Evolutionary conservation across 1,140 invertebrate species (phyloP), one percentile per base, ranked within the genome.

Genomic region (Venturia canescens): DNA sequence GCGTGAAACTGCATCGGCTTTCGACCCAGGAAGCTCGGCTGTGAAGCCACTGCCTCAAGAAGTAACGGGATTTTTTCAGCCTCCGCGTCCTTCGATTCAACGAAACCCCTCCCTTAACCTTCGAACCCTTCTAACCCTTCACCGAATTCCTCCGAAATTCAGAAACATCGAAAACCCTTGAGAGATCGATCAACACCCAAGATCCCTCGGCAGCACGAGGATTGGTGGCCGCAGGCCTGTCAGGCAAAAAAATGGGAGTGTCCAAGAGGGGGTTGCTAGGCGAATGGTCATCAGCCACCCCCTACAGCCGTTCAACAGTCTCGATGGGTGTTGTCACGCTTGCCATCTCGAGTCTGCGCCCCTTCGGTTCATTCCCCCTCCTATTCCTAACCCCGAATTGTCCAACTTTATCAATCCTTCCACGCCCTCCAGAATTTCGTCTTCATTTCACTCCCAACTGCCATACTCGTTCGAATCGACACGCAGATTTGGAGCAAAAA

Each of bases 61-160:
- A 29, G n/a, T 26, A 77, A 77, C 53, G 57, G 57, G 75, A 63
- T 77, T 77, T 27, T 63, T 63, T 63, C 7, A 63, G n/a, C 5
- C 53, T 76, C 63, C 63, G 18, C 57, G 57, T 44, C 31, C 38
- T 60, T 77, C 75, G 29, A 66, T 4, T 18, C 29, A 26, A 77
- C 27, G 75, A 77, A 31, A 27, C 27, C 48, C 9, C 74, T 48
- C 75, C 75, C 75, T 77, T 76, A 4, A 34, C 16, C 66, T 16
- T 27, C n/a, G n/a, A 63, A 63, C 21, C 27, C 44, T 29, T 16
- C n/a, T 66, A 26, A 26, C 23, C 60, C 60, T 23, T 69, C 29
- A 31, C 29, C 31, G n/a, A 31, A 34, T 74, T 74, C 26, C 34
- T 44, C 48, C 69, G 16, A 31, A 63, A n/a, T 29, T 69, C 66